A percentile compares a stretch with the other conserved stretches of the same genome.
Conservation (phyloP, 1,140 invertebrate species). For the Drosophila setifemur region DNA sequence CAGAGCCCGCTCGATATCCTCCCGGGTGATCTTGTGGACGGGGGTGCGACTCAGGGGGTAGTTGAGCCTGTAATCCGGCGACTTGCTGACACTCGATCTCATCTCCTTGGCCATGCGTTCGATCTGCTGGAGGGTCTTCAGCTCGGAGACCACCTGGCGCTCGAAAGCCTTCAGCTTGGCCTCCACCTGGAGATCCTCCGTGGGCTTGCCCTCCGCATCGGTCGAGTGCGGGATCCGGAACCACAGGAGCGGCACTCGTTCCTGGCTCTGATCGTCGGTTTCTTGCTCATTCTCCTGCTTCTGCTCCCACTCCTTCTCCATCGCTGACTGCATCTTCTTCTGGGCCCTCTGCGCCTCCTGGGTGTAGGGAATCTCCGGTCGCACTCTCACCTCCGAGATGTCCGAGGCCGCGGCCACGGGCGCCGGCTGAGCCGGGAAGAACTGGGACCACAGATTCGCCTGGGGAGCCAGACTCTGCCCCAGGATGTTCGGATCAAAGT, state of each 20-base stretch:
- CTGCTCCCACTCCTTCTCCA: conserved; percentile 16
- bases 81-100: conserved; percentile 24
- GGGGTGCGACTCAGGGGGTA: conserved; percentile 64
- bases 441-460: conserved; percentile 9
- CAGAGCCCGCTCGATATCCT: conserved; percentile 66
- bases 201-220: conserved; percentile 1
- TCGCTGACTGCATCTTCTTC: conserved; percentile 41
- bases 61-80: conserved; percentile 25
- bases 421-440: conserved; percentile 2
- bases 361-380: conserved; percentile 30
- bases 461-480: conserved; percentile 35
- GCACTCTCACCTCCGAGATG: conserved; percentile 71
- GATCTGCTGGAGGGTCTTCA: conserved; percentile 68
- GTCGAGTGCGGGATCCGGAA: conserved; percentile 49
- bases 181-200: conserved; percentile 50
- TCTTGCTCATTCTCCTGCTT: conserved; percentile 1
- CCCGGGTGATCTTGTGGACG: conserved; percentile 68
- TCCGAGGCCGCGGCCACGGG: conserved; percentile 51
- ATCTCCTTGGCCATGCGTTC: conserved; percentile 68
- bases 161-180: conserved; percentile 63
- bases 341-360: conserved; percentile 32
- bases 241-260: conserved; percentile 55
- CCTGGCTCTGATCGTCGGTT: conserved; percentile 9
- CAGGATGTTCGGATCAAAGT: not conserved
- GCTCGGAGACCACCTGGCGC: conserved; percentile 66